Conservation (phyloP, 1,140 invertebrate genomes). For the Halictus rubicundus region DNA sequence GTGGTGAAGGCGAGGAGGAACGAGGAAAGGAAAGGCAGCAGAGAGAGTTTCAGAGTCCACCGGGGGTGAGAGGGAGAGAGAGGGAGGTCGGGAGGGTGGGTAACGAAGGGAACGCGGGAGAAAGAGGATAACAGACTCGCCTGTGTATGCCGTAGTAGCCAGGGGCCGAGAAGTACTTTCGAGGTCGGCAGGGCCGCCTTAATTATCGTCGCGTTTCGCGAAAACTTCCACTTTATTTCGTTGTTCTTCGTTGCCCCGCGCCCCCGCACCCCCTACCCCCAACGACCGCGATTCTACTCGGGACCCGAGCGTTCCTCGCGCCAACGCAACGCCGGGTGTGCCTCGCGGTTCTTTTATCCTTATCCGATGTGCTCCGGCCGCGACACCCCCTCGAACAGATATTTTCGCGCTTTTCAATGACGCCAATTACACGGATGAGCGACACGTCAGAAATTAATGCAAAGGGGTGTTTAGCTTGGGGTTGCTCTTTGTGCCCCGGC, state of each 20-base stretch:
- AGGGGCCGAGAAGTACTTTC: conserved; percentile 71
- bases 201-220: conserved; percentile 68
- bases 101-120: conserved; percentile 71
- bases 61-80: conserved; percentile 29
- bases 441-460: conserved; percentile 31
- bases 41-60: conserved; percentile 46
- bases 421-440: conserved; percentile 32
- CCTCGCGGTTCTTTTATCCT: too few species aligned
- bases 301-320: too few species aligned
- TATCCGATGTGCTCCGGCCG: not conserved
- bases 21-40: conserved; percentile 39
- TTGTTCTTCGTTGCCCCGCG: conserved; percentile 11
- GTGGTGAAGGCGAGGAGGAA: conserved; percentile 55
- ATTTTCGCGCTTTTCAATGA: conserved; percentile 7
- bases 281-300: too few species aligned
- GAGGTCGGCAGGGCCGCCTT: conserved; percentile 74
- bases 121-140: conserved; percentile 74
- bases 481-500: conserved; percentile 32
- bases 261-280: too few species aligned
- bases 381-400: not conserved
- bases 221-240: conserved; percentile 55
- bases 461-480: conserved; percentile 28
- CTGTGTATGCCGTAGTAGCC: conserved; percentile 63
- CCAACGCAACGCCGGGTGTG: too few species aligned
- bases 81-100: conserved; percentile 4